Conservation (phyloP, 2,113 vertebrate species). For the Megatriorchis doriae region DNA sequence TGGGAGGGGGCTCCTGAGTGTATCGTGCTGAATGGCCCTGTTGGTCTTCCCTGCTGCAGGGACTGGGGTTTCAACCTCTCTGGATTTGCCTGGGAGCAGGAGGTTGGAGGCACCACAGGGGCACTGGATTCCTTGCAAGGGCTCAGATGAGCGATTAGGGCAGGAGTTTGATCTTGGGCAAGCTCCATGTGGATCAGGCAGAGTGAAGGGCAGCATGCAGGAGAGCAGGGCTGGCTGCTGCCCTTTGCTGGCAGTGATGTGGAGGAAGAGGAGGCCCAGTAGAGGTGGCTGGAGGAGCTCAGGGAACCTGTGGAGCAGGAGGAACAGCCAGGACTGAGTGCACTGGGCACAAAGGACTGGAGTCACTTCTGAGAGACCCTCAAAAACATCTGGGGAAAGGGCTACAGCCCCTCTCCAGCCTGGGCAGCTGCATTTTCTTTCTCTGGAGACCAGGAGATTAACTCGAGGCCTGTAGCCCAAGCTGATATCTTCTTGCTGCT, state of each 20-base stretch:
- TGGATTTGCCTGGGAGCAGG: background rate
- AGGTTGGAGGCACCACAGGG: accelerated
- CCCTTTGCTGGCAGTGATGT: background rate
- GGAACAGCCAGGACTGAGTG: too few species aligned
- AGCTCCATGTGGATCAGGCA: background rate
- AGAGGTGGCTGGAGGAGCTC: background rate
- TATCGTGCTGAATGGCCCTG: background rate
- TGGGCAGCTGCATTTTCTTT: background rate
- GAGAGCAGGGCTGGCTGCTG: background rate
- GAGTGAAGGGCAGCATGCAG: background rate
- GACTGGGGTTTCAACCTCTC: background rate
- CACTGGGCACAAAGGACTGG: background rate
- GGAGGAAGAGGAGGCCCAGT: background rate
- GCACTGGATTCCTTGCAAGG: background rate
- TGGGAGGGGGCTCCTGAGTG: background rate
- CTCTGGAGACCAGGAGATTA: background rate
- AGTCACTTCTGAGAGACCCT: background rate
- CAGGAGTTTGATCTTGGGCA: background rate
- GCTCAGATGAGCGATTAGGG: background rate
- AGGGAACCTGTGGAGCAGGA: background rate
- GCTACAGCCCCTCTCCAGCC: background rate
- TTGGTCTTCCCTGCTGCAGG: background rate
- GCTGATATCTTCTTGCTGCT: background rate
- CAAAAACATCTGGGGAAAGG: background rate
- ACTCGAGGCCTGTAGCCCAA: background rate